phyloP scores from a whole-genome alignment of 1,140 invertebrate genomes.

The Penaeus japonicus region DNA sequence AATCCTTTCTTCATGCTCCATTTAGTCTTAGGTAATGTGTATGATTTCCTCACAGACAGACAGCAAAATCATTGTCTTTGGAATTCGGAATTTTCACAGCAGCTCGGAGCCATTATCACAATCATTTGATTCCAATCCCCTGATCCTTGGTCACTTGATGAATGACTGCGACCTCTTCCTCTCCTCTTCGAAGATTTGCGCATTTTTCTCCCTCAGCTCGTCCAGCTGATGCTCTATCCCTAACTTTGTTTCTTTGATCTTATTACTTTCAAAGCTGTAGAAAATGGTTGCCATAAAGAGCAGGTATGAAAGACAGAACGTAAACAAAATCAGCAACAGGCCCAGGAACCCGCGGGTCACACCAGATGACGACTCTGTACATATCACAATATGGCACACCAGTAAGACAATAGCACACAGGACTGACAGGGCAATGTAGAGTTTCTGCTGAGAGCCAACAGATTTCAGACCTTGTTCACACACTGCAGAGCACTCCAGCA shows the following conservation, averaged over 20 bases:
- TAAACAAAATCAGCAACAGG: not conserved
- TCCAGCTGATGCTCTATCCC: constrained; percentile 35
- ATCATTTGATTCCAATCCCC: too few relatives aligned
- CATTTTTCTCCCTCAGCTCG: constrained; percentile 34
- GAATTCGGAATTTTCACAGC: too few relatives aligned
- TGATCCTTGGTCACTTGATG: constrained; percentile 32
- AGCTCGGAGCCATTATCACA: too few relatives aligned
- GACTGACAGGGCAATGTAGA: constrained; percentile 25
- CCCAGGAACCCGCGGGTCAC: not conserved
- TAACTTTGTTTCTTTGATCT: constrained; percentile 14
- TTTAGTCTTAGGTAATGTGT: too few relatives aligned
- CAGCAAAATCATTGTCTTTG: too few relatives aligned
- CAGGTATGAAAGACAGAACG: constrained; percentile 18
- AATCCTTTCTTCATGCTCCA: too few relatives aligned
- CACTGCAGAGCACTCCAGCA: constrained; percentile 36
- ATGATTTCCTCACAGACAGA: too few relatives aligned
- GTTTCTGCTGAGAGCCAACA: constrained; percentile 1
- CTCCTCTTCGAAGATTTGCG: constrained; percentile 41
- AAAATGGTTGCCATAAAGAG: constrained; percentile 39
- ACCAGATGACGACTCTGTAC: not conserved
- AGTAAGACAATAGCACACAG: not conserved
- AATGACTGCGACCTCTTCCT: constrained; percentile 30
- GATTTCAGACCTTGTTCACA: constrained; percentile 42
- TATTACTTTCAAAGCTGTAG: constrained; percentile 31
- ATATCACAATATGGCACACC: constrained; percentile 9